Evolutionary conservation across 1,140 invertebrate species (phyloP).

Genomic region (Marisa cornuarietis): DNA sequence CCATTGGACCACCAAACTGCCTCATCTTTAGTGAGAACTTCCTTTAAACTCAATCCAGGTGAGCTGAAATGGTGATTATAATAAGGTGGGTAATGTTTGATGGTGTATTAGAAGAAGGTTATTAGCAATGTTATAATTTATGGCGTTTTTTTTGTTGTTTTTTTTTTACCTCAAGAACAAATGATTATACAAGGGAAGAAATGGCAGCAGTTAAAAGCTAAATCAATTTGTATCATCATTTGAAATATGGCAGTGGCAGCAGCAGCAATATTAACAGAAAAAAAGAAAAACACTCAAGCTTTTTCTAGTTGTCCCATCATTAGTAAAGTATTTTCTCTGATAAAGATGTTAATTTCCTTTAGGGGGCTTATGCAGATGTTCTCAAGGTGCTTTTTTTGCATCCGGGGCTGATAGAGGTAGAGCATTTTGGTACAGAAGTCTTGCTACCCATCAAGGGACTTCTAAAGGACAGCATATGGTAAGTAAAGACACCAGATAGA

Average conservation of each 20-base stretch:
- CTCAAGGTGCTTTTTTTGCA: slow-evolving; percentile 1
- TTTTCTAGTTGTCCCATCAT: background rate
- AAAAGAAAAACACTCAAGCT: background rate
- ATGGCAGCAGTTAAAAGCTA: too few species aligned
- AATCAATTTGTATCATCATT: background rate
- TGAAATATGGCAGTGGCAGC: background rate
- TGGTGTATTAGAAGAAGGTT: too few species aligned
- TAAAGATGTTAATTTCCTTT: background rate
- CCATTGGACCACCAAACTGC: too few species aligned
- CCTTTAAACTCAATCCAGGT: too few species aligned
- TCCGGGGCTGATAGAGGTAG: slow-evolving; percentile 8
- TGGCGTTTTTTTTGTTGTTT: too few species aligned
- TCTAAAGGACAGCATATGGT: slow-evolving; percentile 7
- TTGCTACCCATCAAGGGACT: slow-evolving; percentile 6
- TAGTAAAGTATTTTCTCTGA: too few species aligned
- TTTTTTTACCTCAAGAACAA: too few species aligned
- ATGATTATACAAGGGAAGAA: too few species aligned
- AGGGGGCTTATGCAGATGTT: slow-evolving; percentile 11
- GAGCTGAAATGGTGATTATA: too few species aligned
- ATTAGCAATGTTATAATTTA: too few species aligned
- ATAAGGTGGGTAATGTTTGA: too few species aligned
- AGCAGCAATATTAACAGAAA: background rate
- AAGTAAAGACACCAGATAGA: background rate
- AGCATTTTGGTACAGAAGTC: slow-evolving; percentile 8
- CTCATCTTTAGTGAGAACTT: too few species aligned